Conservation (phyloP, 2,797 vertebrate species). For the Microctenopoma stevenorrisi region DNA sequence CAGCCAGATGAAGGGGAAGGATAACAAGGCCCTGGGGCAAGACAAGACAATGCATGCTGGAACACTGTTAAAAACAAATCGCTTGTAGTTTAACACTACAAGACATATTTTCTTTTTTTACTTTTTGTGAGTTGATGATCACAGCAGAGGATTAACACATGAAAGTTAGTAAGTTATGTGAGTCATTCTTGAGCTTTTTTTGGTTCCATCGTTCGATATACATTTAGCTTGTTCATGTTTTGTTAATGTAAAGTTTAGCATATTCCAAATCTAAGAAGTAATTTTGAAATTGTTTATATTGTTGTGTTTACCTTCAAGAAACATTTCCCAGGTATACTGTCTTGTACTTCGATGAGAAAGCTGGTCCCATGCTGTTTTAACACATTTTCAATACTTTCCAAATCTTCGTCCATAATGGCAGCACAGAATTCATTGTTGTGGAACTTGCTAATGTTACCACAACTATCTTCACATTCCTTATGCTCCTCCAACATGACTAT, state of each 20-base stretch:
- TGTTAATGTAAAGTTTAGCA: neutral
- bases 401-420: slow-evolving; percentile 62
- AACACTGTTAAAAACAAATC: neutral
- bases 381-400: slow-evolving; percentile 30
- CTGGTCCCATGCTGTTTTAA: slow-evolving; percentile 40
- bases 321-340: neutral
- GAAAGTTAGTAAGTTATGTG: neutral
- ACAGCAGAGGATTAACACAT: neutral
- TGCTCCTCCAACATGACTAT: slow-evolving; percentile 29
- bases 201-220: neutral
- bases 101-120: neutral
- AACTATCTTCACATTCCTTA: neutral
- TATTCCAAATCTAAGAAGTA: neutral
- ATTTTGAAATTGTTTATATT: neutral
- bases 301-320: slow-evolving; percentile 55
- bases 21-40: slow-evolving; percentile 51
- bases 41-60: slow-evolving; percentile 14
- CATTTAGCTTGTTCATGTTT: too few species aligned
- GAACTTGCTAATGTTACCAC: neutral
- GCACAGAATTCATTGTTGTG: slow-evolving; percentile 49
- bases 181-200: neutral
- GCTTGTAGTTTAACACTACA: neutral
- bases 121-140: neutral
- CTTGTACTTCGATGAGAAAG: slow-evolving; percentile 20
- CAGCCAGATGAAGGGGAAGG: slow-evolving; percentile 81